Percentiles rank a stretch among this genome's conserved stretches.
phyloP scores from a whole-genome alignment of 2,888 invertebrate genomes.

The Drosophila atripex region DNA sequence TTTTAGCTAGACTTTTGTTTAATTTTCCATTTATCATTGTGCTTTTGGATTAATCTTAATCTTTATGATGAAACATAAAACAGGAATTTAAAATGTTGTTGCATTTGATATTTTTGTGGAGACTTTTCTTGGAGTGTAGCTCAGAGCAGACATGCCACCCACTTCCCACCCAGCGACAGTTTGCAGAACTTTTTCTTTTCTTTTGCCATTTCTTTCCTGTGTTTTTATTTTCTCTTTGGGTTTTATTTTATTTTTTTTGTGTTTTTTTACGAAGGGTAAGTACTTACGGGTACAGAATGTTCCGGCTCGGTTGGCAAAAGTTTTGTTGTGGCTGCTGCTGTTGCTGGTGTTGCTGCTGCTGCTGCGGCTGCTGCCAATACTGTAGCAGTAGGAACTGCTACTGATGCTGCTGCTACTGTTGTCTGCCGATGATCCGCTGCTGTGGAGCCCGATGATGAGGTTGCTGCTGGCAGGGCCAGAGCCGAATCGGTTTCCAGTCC shows the following conservation, averaged over 20 bases:
- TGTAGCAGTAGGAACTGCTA: constrained; percentile 64
- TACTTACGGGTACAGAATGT: constrained; percentile 85
- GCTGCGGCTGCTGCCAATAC: constrained; percentile 60
- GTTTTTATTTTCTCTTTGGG: too few species aligned
- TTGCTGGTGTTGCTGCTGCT: constrained; percentile 60
- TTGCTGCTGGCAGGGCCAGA: constrained; percentile 83
- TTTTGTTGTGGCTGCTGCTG: constrained; percentile 63
- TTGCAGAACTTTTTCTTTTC: constrained; percentile 29
- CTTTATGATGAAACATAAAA: constrained; percentile 5
- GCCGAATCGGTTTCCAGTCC: constrained; percentile 70
- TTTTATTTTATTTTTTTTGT: constrained; percentile 6
- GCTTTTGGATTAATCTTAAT: neutral
- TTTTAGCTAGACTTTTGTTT: neutral
- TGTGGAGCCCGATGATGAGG: constrained; percentile 49
- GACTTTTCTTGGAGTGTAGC: neutral
- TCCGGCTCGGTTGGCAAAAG: constrained; percentile 84
- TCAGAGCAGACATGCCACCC: constrained; percentile 16
- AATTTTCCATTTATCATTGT: neutral
- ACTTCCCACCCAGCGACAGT: constrained; percentile 15
- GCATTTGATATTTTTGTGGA: too few species aligned
- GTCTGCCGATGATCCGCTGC: constrained; percentile 31
- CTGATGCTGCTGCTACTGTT: constrained; percentile 33
- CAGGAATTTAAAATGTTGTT: too few species aligned
- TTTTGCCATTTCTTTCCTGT: too few species aligned
- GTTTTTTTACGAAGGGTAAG: constrained; percentile 5